Evolutionary conservation across 2,888 invertebrate species (phyloP).

Genomic region (Hirtodrosophila alboralis): DNA sequence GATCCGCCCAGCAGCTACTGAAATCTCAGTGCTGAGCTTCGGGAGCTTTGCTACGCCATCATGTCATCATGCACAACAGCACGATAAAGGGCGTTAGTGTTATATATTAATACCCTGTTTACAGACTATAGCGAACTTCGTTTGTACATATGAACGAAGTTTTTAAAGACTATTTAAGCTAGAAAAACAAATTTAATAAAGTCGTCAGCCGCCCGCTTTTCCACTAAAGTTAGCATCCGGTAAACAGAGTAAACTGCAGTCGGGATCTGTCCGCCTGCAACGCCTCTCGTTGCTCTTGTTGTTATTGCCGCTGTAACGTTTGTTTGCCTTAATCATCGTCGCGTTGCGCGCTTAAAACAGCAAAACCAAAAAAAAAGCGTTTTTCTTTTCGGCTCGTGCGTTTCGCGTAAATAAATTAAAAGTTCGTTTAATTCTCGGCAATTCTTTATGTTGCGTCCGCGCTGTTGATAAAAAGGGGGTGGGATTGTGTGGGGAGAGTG

Average conservation of each 20-base stretch:
- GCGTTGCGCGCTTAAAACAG: slow-evolving; percentile 65
- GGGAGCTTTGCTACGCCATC: slow-evolving; percentile 26
- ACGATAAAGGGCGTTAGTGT: neutral
- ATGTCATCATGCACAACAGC: slow-evolving; percentile 13
- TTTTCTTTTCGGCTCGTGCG: slow-evolving; percentile 43
- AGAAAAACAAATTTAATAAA: too few relatives aligned
- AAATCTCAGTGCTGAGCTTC: slow-evolving; percentile 50
- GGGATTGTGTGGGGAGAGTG: slow-evolving; percentile 4
- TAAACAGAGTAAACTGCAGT: too few relatives aligned
- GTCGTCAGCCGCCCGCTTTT: too few relatives aligned
- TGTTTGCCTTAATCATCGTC: slow-evolving; percentile 73
- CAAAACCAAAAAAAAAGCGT: slow-evolving; percentile 45
- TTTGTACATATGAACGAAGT: too few relatives aligned
- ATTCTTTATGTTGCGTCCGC: slow-evolving; percentile 57
- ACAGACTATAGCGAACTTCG: too few relatives aligned
- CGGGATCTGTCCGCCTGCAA: too few relatives aligned
- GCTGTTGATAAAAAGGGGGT: neutral
- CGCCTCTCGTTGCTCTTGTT: slow-evolving; percentile 16
- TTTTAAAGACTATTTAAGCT: too few relatives aligned
- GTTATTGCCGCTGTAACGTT: slow-evolving; percentile 28
- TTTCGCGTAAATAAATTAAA: slow-evolving; percentile 77
- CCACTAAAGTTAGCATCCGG: too few relatives aligned
- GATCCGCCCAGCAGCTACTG: slow-evolving; percentile 28
- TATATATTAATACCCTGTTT: too few relatives aligned
- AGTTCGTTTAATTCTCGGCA: slow-evolving; percentile 72